These are phyloP conservation scores for Terrapene triunguis DNA, from an alignment of 2,113 vertebrate genomes.

Conservation along the genomic window DNA sequence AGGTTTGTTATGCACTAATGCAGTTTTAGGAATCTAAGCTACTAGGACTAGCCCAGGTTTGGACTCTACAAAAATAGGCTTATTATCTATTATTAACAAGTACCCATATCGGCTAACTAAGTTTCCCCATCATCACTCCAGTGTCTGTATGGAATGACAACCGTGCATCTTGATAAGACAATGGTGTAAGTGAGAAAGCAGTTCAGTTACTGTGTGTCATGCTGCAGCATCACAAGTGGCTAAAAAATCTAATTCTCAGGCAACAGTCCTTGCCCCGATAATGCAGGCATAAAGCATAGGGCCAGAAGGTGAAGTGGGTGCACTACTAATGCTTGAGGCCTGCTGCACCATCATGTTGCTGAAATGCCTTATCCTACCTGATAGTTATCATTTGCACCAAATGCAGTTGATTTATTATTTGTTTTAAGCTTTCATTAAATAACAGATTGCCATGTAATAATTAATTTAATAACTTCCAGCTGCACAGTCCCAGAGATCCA, in stretches of 20 bases:
- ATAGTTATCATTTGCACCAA: conserved; percentile 34
- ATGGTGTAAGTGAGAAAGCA: neutral
- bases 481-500: conserved; percentile 24
- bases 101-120: conserved; percentile 63
- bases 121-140: conserved; percentile 51
- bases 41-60: conserved; percentile 66
- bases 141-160: conserved; percentile 24
- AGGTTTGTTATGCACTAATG: conserved; percentile 65
- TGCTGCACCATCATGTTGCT: neutral
- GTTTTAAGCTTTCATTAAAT: conserved; percentile 73
- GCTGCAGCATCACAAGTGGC: neutral
- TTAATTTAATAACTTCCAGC: conserved; percentile 56
- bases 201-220: neutral
- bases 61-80: conserved; percentile 67
- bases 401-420: conserved; percentile 63
- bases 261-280: neutral
- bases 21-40: conserved; percentile 56
- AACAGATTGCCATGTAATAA: conserved; percentile 9
- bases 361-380: conserved; percentile 37
- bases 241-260: neutral
- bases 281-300: neutral
- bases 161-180: neutral
- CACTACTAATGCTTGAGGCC: neutral
- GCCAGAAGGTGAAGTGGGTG: neutral
- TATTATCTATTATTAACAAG: conserved; percentile 64